A percentile compares a stretch with the other conserved stretches of the same genome.
These are phyloP conservation scores for Bergia sp. DNA, from an alignment of 92 coral and sea anemone genomes.

Conservation along the genomic window DNA sequence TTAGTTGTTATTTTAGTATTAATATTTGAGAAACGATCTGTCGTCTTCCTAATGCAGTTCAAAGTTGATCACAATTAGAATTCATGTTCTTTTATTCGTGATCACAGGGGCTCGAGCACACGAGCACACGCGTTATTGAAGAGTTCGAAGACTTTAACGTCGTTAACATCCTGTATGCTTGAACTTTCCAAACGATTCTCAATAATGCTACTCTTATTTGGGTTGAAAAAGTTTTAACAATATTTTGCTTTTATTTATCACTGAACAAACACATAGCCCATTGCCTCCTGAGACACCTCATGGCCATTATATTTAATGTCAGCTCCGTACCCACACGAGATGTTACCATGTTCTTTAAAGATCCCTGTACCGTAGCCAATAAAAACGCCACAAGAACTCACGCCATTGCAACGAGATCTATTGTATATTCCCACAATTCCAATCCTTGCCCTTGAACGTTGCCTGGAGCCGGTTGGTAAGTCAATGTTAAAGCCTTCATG, in stretches of 20 bases:
- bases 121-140: too few relatives aligned
- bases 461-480: not conserved
- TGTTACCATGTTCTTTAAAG: not conserved
- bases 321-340: conserved; percentile 4
- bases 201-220: too few relatives aligned
- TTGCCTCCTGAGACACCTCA: not conserved
- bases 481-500: not conserved
- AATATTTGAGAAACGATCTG: too few relatives aligned
- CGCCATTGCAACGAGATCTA: not conserved
- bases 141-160: too few relatives aligned
- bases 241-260: not conserved
- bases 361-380: conserved; percentile 11
- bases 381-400: not conserved
- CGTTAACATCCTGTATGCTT: too few relatives aligned
- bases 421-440: not conserved
- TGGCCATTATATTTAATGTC: not conserved
- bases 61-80: too few relatives aligned
- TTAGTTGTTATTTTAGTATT: too few relatives aligned
- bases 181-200: too few relatives aligned
- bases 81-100: too few relatives aligned
- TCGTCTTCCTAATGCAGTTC: too few relatives aligned
- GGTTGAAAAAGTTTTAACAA: too few relatives aligned
- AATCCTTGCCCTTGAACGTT: not conserved
- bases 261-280: conserved; percentile 2
- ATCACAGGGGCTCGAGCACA: too few relatives aligned